Evolutionary conservation across 2,888 invertebrate species (phyloP).

Genomic region (Pilophorus perplexus): DNA sequence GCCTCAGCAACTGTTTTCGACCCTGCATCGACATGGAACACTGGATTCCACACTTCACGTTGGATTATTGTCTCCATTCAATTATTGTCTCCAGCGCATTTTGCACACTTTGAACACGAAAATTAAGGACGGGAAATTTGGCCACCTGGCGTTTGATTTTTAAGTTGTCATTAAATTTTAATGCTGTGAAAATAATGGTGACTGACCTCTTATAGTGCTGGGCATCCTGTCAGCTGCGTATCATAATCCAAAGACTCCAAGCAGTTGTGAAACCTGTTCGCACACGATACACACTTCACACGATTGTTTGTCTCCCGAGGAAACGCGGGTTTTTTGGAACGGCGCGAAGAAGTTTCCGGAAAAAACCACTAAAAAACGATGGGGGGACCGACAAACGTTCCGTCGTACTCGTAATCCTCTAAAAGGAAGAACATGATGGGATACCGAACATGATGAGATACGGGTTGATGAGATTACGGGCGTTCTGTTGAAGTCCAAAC

Average conservation of each 20-base stretch:
- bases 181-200: neutral
- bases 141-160: too few species aligned
- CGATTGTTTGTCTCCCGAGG: slow-evolving; percentile 1
- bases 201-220: slow-evolving; percentile 49
- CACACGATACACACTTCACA: slow-evolving; percentile 22
- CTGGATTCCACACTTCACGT: too few species aligned
- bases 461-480: neutral
- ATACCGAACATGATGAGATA: slow-evolving; percentile 1
- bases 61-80: too few species aligned
- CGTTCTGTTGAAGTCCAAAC: slow-evolving; percentile 29
- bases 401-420: slow-evolving; percentile 47
- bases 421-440: slow-evolving; percentile 43
- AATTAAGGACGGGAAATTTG: too few species aligned
- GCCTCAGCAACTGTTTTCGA: too few species aligned
- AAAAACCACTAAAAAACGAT: neutral
- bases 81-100: too few species aligned
- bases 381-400: slow-evolving; percentile 47
- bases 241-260: slow-evolving; percentile 43
- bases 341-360: neutral
- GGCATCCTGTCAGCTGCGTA: slow-evolving; percentile 47
- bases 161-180: too few species aligned
- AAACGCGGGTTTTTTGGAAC: neutral
- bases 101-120: too few species aligned
- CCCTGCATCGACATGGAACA: too few species aligned
- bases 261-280: slow-evolving; percentile 7